These are phyloP conservation scores for Sipha maydis DNA, from an alignment of 2,888 invertebrate species.

Conservation along the genomic window DNA sequence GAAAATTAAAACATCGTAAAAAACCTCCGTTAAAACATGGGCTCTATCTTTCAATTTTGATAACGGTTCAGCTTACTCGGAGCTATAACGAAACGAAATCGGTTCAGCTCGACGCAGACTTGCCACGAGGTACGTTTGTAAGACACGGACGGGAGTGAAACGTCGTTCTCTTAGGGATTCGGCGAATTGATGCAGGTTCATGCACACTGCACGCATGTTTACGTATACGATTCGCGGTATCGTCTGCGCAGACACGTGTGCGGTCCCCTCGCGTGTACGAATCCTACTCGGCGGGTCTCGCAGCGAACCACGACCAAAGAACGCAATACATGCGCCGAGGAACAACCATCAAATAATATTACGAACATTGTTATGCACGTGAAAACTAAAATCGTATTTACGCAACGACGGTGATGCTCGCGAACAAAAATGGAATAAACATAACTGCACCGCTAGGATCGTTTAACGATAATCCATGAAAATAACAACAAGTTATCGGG, in stretches of 20 bases:
- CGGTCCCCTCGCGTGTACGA: not conserved
- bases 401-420: not conserved
- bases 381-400: not conserved
- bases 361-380: not conserved
- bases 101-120: too few relatives aligned
- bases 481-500: slow-evolving; percentile 7
- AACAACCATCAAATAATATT: not conserved
- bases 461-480: not conserved
- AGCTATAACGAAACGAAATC: too few relatives aligned
- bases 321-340: not conserved
- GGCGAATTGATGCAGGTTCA: too few relatives aligned
- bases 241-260: too few relatives aligned
- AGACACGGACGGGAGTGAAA: too few relatives aligned
- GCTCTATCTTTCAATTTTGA: too few relatives aligned
- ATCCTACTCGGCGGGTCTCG: not conserved
- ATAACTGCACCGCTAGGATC: not conserved
- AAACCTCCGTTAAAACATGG: too few relatives aligned
- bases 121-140: too few relatives aligned
- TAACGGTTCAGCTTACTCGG: too few relatives aligned
- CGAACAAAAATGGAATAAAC: not conserved
- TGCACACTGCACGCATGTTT: not conserved
- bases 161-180: too few relatives aligned
- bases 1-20: too few relatives aligned
- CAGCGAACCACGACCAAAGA: too few relatives aligned
- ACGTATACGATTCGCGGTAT: not conserved